Evolutionary conservation across 2,113 vertebrate species (phyloP), one percentile per base, ranked within the genome.

Genomic region (Pithys albifrons): DNA sequence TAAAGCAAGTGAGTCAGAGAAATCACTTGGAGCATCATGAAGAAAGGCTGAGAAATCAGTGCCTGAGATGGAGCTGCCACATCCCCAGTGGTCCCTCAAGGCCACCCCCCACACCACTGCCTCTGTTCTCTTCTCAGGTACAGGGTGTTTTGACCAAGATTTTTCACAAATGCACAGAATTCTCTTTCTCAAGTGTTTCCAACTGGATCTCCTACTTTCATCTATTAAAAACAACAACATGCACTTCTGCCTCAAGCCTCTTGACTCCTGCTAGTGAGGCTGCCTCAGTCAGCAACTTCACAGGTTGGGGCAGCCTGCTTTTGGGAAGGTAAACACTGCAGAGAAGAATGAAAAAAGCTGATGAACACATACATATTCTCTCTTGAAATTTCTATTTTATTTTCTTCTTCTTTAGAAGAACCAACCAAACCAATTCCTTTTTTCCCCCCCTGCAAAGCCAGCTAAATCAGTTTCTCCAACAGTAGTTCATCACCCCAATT

Each of bases 291-390:
- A 96, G 93, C 95, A 95, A 45, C 89, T 93, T 91, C 19, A 3
- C 54, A 67, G 92, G 87, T 70, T 88, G 59, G 70, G 85, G 84
- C 87, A 94, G 82, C 79, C 93, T 95, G 88, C 46, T 89, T 94
- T 96, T 91, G 61, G 28, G 41, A 19, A 6, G 4, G 14, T 80
- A 72, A 85, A 78, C 67, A 88, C 51, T 20, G 41, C 65, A 89
- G 90, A 96, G 69, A 91, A 37, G 66, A 78, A 84, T 82, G 83
- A 79, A 96, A 96, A 96, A 93, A 82, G 62, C 92, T 96, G 88
- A 93, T 78, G 71, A 91, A 96, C 82, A 82, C 72, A 97, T 67
- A 59, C 46, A 73, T 69, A 46, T 74, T 52, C 58, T 91, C 95
- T 88, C 93, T 54, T 19, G 80, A 95, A 90, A 70, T 79, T 87